These are phyloP conservation scores for Lamproptera curius DNA, from an alignment of 2,888 invertebrate genomes.

Conservation along the genomic window DNA sequence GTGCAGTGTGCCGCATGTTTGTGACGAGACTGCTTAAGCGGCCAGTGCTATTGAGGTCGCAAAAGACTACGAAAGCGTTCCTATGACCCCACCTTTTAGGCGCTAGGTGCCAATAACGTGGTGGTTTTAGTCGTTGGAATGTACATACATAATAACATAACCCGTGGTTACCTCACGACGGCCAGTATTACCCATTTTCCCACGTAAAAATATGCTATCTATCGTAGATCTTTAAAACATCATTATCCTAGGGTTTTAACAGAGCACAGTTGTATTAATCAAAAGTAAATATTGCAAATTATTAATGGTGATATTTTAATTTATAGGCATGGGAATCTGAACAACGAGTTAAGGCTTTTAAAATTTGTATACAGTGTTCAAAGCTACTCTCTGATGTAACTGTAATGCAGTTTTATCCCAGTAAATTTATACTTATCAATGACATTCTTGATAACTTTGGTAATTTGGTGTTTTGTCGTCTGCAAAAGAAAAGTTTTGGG, in stretches of 20 bases:
- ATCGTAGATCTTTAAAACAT: too few relatives aligned
- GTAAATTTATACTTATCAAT: conserved; percentile 97
- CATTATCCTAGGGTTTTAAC: too few relatives aligned
- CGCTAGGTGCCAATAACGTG: not conserved
- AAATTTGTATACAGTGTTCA: conserved; percentile 98
- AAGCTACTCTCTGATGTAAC: conserved; percentile 93
- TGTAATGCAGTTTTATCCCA: conserved; percentile 97
- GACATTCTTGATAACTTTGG: conserved; percentile 98
- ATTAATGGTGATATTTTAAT: conserved; percentile 1
- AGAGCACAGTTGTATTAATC: not conserved
- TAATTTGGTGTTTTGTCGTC: conserved; percentile 90
- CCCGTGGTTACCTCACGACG: too few relatives aligned
- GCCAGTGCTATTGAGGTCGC: too few relatives aligned
- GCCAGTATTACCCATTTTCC: too few relatives aligned
- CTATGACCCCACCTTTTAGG: too few relatives aligned
- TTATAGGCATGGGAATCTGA: conserved; percentile 94
- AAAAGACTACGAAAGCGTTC: too few relatives aligned
- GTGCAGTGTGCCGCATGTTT: too few relatives aligned
- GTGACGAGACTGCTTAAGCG: too few relatives aligned
- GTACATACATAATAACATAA: too few relatives aligned
- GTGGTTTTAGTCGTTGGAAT: too few relatives aligned
- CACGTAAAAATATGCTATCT: too few relatives aligned
- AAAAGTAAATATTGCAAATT: not conserved
- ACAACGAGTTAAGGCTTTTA: conserved; percentile 95
- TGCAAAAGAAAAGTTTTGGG: conserved; percentile 83